Percentiles rank a stretch among this genome's conserved stretches.
Evolutionary conservation across 92 coral and sea anemone species (phyloP).

Genomic region (Epizoanthus stellaris): DNA sequence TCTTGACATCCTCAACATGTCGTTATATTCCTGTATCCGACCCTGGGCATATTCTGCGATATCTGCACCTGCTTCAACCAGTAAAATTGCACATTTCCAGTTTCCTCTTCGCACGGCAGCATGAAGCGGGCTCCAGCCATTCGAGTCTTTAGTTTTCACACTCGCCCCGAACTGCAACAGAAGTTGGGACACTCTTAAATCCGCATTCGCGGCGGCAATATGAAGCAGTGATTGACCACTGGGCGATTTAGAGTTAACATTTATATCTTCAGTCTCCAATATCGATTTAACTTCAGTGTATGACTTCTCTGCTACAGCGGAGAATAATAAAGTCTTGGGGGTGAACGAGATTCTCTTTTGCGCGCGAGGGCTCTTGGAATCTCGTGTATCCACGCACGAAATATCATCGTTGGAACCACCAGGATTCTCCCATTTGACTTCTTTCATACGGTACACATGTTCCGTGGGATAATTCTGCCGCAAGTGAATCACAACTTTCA

Average conservation of each 20-base stretch:
- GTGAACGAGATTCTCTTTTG: slow-evolving; percentile 79
- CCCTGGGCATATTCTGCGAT: slow-evolving; percentile 78
- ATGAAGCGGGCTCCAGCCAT: slow-evolving; percentile 85
- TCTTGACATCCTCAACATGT: slow-evolving; percentile 67
- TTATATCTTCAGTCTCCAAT: slow-evolving; percentile 67
- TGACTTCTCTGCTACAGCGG: slow-evolving; percentile 83
- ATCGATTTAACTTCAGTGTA: slow-evolving; percentile 70
- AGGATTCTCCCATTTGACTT: neutral
- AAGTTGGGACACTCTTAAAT: slow-evolving; percentile 69
- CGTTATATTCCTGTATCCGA: slow-evolving; percentile 79
- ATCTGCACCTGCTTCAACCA: slow-evolving; percentile 88
- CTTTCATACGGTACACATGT: slow-evolving; percentile 15
- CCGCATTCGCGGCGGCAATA: slow-evolving; percentile 89
- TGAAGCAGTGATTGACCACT: slow-evolving; percentile 87
- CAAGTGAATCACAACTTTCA: slow-evolving; percentile 79
- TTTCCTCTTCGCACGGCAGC: slow-evolving; percentile 79
- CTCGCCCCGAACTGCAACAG: slow-evolving; percentile 80
- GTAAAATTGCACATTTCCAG: slow-evolving; percentile 88
- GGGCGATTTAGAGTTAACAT: slow-evolving; percentile 79
- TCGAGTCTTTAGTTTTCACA: slow-evolving; percentile 62
- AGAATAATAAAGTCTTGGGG: slow-evolving; percentile 71
- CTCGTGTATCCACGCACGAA: slow-evolving; percentile 47
- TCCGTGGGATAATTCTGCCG: slow-evolving; percentile 62
- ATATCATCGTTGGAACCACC: slow-evolving; percentile 59
- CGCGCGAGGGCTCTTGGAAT: slow-evolving; percentile 49